These are phyloP conservation scores for Hydrophis major DNA, from an alignment of 2,797 vertebrate genomes.

Conservation along the genomic window DNA sequence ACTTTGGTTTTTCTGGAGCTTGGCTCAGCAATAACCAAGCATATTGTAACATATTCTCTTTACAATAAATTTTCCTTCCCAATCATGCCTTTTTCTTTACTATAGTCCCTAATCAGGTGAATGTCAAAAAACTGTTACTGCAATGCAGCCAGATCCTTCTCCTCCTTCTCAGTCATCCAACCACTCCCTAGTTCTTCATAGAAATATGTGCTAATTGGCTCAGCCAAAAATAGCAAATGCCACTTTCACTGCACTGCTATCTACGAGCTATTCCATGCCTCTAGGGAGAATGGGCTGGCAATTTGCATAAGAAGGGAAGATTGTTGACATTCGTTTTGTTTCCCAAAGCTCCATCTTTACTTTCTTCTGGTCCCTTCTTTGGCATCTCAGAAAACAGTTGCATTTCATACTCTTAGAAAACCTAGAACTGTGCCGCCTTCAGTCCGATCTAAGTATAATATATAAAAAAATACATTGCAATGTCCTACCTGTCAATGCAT, in stretches of 20 bases:
- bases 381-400: not conserved
- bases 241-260: not conserved
- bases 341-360: not conserved
- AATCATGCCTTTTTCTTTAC: not conserved
- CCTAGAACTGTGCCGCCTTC: too few relatives aligned
- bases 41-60: not conserved
- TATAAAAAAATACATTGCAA: too few relatives aligned
- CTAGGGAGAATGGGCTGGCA: not conserved
- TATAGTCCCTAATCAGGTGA: not conserved
- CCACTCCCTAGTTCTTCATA: not conserved
- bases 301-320: not conserved
- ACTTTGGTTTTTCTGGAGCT: not conserved
- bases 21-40: not conserved
- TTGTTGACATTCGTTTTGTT: not conserved
- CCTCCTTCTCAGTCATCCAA: not conserved
- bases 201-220: not conserved
- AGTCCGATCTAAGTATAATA: too few relatives aligned
- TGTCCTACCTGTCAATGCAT: too few relatives aligned
- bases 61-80: not conserved
- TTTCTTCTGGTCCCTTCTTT: not conserved
- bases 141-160: not conserved
- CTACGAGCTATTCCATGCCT: not conserved
- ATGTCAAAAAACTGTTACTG: not conserved
- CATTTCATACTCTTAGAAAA: not conserved
- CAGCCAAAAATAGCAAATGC: not conserved